Evolutionary conservation across 2,888 invertebrate species (phyloP).

Genomic region (Drosophila rubida): DNA sequence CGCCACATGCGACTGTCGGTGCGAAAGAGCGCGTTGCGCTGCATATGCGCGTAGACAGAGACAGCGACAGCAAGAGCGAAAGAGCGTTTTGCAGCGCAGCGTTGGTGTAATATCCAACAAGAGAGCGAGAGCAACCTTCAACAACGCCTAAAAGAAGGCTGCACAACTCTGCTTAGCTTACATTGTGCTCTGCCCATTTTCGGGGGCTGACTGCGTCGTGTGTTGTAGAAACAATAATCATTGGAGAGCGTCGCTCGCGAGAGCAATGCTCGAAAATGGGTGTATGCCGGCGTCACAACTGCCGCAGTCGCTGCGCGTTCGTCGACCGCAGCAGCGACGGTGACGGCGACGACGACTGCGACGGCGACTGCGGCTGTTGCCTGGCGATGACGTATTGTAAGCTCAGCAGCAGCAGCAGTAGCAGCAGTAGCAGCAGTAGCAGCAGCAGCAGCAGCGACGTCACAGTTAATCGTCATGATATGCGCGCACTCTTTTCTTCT

Average conservation of each 20-base stretch:
- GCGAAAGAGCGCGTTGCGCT: slow-evolving; percentile 55
- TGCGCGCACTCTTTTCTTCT: slow-evolving; percentile 3
- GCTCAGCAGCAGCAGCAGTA: neutral
- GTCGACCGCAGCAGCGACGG: slow-evolving; percentile 15
- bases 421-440: too few relatives aligned
- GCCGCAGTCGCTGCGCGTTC: neutral
- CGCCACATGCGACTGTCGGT: slow-evolving; percentile 71
- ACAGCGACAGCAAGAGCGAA: slow-evolving; percentile 11
- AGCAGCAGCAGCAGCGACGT: slow-evolving; percentile 29
- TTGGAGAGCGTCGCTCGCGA: slow-evolving; percentile 29
- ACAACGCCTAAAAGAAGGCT: slow-evolving; percentile 72
- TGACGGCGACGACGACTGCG: slow-evolving; percentile 13
- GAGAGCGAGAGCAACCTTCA: slow-evolving; percentile 40
- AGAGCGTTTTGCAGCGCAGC: slow-evolving; percentile 41
- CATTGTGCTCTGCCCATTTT: slow-evolving; percentile 9
- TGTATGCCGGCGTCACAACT: slow-evolving; percentile 68
- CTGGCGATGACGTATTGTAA: slow-evolving; percentile 56
- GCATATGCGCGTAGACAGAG: slow-evolving; percentile 24
- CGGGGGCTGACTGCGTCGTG: neutral
- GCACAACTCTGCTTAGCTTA: slow-evolving; percentile 34
- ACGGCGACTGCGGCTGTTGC: slow-evolving; percentile 28
- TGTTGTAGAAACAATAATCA: slow-evolving; percentile 47
- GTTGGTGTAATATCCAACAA: slow-evolving; percentile 49
- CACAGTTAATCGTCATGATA: slow-evolving; percentile 48
- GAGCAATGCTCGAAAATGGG: slow-evolving; percentile 77